Evolutionary conservation across 2,888 invertebrate species (phyloP), one percentile per base, ranked within the genome.

Genomic region (Caenorhabditis panamensis): DNA sequence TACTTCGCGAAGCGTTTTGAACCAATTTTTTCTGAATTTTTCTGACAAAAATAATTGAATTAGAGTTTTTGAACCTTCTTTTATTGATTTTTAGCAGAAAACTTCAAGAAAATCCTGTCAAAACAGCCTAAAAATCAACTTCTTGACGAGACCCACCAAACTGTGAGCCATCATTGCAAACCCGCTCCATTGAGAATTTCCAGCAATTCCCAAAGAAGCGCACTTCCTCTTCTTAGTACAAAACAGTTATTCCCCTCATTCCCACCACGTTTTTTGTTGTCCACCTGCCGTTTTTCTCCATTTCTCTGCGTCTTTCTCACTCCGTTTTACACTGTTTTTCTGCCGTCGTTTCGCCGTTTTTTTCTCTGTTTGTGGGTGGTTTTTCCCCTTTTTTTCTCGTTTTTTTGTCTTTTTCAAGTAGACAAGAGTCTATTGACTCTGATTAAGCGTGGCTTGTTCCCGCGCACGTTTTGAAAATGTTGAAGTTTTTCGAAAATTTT

Each of bases 321-420:
- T 69, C 20, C 31, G 31, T 53, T 67, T 66, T 62, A 47, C 67
- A 67, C 67, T 75, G 53, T 75, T 61, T 73, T 64, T 58, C 58
- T 41, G 56, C 20, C 64, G 36, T 53, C 66, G 66, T 66, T 66
- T 66, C 53, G 24, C 37, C 3, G 49, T 28, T 66, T 24, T 41
- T 41, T 36, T 37, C 37, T 44, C 18, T 63, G 20, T 51, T 47
- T 9, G 18, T 3, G n/a, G n/a, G 47, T 47, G 18, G 47, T 47
- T 54, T 67, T 63, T 28, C 26, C 24, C 13, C 44, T 69, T 47
- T 6, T 6, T 6, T 6, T 13, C 9, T 58, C 59, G n/a, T n/a
- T n/a, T n/a, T 69, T 49, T 69, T 69, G 47, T 47, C 59, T 69
- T 59, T 69, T 36, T 63, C 26, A 51, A n/a, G 51, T n/a, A 31